Evolutionary conservation across 1,140 invertebrate genomes (phyloP).

Genomic region (Drosophila mayri): DNA sequence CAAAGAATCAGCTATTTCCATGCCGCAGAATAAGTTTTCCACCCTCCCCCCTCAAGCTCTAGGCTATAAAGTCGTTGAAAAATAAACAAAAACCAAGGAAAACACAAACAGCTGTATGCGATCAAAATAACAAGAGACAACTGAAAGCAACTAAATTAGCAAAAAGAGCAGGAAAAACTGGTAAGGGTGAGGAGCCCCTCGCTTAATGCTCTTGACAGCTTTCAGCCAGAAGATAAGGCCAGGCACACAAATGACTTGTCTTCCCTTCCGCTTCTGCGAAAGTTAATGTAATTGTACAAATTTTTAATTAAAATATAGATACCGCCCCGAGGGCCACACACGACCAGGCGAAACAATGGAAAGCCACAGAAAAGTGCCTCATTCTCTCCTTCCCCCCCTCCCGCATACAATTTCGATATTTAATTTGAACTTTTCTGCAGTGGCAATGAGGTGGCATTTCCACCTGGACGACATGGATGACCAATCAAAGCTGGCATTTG

Average conservation of each 20-base stretch:
- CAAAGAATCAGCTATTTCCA: conserved; percentile 22
- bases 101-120: conserved; percentile 9
- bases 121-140: conserved; percentile 14
- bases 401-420: conserved; percentile 42
- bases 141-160: conserved; percentile 15
- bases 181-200: no score
- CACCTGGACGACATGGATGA: conserved; percentile 50
- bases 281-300: conserved; percentile 46
- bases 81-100: conserved; percentile 26
- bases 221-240: conserved; percentile 25
- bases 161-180: conserved; percentile 1
- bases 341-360: conserved; percentile 30
- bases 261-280: conserved; percentile 8
- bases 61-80: conserved; percentile 12
- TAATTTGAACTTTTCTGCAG: conserved; percentile 52
- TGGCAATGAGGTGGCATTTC: conserved; percentile 13
- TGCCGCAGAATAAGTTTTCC: conserved; percentile 17
- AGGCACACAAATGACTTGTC: conserved; percentile 2
- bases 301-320: conserved; percentile 52
- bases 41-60: not conserved
- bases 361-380: conserved; percentile 9
- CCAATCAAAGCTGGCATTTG: conserved; percentile 69
- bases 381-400: not conserved
- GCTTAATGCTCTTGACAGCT: conserved; percentile 21
- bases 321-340: conserved; percentile 20